phyloP scores from a whole-genome alignment of 2,797 vertebrate species.

The Huso huso region DNA sequence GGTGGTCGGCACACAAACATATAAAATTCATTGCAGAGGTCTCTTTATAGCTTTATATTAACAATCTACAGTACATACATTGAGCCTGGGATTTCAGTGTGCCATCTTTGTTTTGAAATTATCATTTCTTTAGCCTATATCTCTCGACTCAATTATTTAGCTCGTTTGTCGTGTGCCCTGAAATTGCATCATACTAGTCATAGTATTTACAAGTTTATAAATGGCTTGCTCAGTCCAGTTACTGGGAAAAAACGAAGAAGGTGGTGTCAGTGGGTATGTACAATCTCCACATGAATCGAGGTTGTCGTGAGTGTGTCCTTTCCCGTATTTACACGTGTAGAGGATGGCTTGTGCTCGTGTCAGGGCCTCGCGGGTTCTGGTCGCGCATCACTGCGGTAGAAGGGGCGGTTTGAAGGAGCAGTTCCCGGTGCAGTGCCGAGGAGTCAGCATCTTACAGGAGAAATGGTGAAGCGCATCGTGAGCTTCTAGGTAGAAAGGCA shows the following conservation, averaged over 20 bases:
- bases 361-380: slow-evolving; percentile 1
- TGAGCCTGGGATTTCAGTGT: slow-evolving; percentile 33
- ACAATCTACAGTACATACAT: slow-evolving; percentile 45
- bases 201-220: slow-evolving; percentile 32
- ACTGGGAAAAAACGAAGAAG: slow-evolving; percentile 26
- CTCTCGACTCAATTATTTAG: slow-evolving; percentile 33
- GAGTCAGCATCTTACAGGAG: slow-evolving; percentile 93
- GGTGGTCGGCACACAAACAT: slow-evolving; percentile 30
- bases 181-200: slow-evolving; percentile 11
- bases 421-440: slow-evolving; percentile 81
- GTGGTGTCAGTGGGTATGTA: slow-evolving; percentile 2
- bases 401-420: slow-evolving; percentile 90
- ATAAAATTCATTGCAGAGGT: slow-evolving; percentile 34
- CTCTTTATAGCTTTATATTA: slow-evolving; percentile 46
- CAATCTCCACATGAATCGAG: slow-evolving; percentile 34
- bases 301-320: slow-evolving; percentile 21
- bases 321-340: slow-evolving; percentile 41
- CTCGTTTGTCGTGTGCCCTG: slow-evolving; percentile 20
- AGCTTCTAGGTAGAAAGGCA: slow-evolving; percentile 68
- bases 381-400: slow-evolving; percentile 67
- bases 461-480: slow-evolving; percentile 87
- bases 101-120: slow-evolving; percentile 28
- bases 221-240: slow-evolving; percentile 26
- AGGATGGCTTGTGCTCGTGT: slow-evolving; percentile 32
- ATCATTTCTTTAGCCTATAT: slow-evolving; percentile 13